Evolutionary conservation across 2,113 vertebrate species (phyloP).

Genomic region (Amazona guildingii): DNA sequence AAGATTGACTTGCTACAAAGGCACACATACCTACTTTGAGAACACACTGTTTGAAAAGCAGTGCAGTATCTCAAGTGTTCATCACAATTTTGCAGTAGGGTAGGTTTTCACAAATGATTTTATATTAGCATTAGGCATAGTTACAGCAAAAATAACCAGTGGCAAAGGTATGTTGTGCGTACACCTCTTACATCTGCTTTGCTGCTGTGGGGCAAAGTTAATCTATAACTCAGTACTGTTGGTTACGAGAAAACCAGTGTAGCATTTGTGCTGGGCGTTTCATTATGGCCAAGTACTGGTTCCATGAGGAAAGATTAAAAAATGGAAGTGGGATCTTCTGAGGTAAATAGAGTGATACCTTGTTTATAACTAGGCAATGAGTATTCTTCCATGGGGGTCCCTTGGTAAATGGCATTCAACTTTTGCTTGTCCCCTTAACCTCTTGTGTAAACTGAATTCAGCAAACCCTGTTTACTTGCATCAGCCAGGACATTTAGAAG

Average conservation of each 20-base stretch:
- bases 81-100: not conserved
- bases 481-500: not conserved
- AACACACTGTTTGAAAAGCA: not conserved
- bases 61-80: not conserved
- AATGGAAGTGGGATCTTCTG: not conserved
- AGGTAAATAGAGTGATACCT: not conserved
- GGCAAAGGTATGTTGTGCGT: not conserved
- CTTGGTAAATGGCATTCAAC: not conserved
- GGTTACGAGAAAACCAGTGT: not conserved
- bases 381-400: not conserved
- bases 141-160: not conserved
- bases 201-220: not conserved
- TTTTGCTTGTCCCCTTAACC: not conserved
- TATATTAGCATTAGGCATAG: not conserved
- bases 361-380: not conserved
- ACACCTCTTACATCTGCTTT: not conserved
- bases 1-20: not conserved
- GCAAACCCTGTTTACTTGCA: not conserved
- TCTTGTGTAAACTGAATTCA: not conserved
- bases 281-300: not conserved
- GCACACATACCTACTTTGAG: not conserved
- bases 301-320: not conserved
- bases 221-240: not conserved
- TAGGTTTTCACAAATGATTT: not conserved
- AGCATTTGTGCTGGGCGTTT: not conserved